These are phyloP conservation scores for Callinectes sapidus DNA, from an alignment of 2,888 invertebrate species.

Conservation along the genomic window DNA sequence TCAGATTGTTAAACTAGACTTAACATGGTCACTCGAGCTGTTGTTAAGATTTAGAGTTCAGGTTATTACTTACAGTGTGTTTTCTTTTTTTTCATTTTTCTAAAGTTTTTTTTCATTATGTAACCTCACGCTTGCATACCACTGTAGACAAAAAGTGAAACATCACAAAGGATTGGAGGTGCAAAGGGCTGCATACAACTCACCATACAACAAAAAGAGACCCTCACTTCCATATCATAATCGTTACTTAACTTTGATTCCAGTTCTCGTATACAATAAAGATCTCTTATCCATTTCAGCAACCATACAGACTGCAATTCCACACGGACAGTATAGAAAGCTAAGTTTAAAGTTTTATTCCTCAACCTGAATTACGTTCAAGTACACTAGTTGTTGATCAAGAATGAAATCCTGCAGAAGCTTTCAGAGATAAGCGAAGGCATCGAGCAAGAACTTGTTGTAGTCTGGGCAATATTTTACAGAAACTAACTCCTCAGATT, in stretches of 20 bases:
- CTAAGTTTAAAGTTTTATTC: neutral
- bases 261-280: neutral
- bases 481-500: slow-evolving; percentile 27
- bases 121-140: neutral
- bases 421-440: neutral
- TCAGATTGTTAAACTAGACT: too few relatives aligned
- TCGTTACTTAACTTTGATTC: neutral
- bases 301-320: neutral
- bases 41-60: neutral
- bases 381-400: neutral
- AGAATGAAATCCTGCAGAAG: neutral
- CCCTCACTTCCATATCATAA: neutral
- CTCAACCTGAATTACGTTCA: neutral
- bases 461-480: neutral
- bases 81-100: neutral
- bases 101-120: neutral
- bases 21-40: too few relatives aligned
- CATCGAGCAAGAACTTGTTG: slow-evolving; percentile 4
- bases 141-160: neutral
- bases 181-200: neutral
- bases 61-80: neutral
- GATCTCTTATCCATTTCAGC: neutral
- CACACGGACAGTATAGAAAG: neutral
- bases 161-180: neutral
- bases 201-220: neutral